Percentiles rank a stretch among this genome's conserved stretches.
phyloP scores from a whole-genome alignment of 2,797 vertebrate genomes.

The Sebastes iracundus region DNA sequence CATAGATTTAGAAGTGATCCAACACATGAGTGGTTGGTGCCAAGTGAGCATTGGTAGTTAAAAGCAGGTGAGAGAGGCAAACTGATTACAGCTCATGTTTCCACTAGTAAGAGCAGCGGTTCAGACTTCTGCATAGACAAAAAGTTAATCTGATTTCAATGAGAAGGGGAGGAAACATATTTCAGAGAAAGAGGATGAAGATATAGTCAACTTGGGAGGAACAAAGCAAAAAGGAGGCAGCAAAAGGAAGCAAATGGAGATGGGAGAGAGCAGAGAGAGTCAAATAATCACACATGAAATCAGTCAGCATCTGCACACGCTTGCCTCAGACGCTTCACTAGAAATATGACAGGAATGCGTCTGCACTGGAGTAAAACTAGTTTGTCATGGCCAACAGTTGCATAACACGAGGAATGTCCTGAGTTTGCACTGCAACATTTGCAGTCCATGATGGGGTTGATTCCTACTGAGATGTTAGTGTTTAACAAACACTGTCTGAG shows the following conservation, averaged over 20 bases:
- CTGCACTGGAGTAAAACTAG: neutral
- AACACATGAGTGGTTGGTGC: neutral
- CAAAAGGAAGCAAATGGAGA: neutral
- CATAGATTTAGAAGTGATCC: too few species aligned
- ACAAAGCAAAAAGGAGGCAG: neutral
- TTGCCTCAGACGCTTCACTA: neutral
- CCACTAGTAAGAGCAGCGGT: neutral
- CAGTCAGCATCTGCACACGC: conserved; percentile 10
- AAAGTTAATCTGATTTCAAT: neutral
- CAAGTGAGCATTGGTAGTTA: neutral
- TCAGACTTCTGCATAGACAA: neutral
- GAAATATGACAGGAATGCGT: conserved; percentile 45
- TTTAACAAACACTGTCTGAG: neutral
- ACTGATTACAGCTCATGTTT: neutral
- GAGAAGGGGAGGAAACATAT: neutral
- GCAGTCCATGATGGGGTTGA: neutral
- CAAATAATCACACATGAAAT: neutral
- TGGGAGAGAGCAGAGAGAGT: neutral
- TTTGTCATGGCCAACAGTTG: conserved; percentile 25
- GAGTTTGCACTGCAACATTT: neutral
- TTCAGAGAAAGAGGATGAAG: neutral
- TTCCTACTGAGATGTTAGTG: neutral
- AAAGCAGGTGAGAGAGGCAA: neutral
- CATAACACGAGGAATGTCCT: conserved; percentile 14
- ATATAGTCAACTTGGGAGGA: neutral